Conservation (phyloP, 2,888 invertebrate genomes). For the Lycia hirtaria region DNA sequence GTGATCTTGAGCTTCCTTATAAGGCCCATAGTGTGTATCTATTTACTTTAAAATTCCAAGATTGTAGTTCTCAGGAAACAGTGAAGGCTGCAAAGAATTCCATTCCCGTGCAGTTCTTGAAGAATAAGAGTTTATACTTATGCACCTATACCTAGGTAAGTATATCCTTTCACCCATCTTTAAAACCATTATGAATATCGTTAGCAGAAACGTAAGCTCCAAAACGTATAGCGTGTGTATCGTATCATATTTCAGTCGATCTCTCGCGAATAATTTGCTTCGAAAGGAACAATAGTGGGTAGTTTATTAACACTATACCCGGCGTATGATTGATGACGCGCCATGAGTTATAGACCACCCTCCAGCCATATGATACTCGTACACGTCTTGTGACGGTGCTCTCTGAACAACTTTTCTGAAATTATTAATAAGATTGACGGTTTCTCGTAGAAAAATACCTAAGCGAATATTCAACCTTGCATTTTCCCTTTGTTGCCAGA, state of each 20-base stretch:
- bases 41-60: too few species aligned
- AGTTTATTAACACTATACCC: conserved; percentile 78
- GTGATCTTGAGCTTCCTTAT: too few species aligned
- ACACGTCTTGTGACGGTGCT: conserved; percentile 47
- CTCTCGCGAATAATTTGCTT: conserved; percentile 50
- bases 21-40: too few species aligned
- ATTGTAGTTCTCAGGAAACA: too few species aligned
- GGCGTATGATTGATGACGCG: conserved; percentile 76
- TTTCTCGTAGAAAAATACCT: too few species aligned
- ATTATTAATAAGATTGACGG: not conserved
- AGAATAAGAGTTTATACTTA: too few species aligned
- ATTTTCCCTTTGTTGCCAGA: too few species aligned
- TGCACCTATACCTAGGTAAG: too few species aligned
- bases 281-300: conserved; percentile 71
- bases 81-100: too few species aligned
- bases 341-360: conserved; percentile 70
- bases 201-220: conserved; percentile 8
- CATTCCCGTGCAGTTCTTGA: too few species aligned
- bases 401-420: conserved; percentile 41
- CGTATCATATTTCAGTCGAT: conserved; percentile 31
- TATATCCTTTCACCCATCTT: not conserved
- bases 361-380: conserved; percentile 68
- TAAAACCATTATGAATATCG: not conserved
- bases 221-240: conserved; percentile 24
- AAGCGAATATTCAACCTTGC: too few species aligned